Evolutionary conservation across 2,797 vertebrate species (phyloP).

Genomic region (Vultur gryphus): DNA sequence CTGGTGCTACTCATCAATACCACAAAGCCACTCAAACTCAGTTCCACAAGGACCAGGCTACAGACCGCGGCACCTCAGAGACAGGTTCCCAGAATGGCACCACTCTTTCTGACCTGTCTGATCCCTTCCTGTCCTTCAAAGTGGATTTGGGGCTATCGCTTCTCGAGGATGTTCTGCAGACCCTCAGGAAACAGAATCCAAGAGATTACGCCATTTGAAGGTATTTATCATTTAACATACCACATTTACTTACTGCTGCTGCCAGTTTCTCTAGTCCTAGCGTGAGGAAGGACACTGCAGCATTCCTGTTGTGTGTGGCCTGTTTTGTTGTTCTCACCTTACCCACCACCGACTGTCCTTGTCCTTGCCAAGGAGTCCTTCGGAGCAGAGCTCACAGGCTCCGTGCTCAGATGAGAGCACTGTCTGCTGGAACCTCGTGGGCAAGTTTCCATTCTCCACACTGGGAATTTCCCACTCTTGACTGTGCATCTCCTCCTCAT

Average conservation of each 20-base stretch:
- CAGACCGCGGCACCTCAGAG: constrained; percentile 65
- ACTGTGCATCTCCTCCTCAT: neutral
- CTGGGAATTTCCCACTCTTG: neutral
- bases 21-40: constrained; percentile 50
- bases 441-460: neutral
- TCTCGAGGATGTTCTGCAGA: constrained; percentile 89
- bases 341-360: neutral
- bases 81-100: constrained; percentile 48
- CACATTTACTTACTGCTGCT: neutral
- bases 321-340: neutral
- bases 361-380: neutral
- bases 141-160: constrained; percentile 93
- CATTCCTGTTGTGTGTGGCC: neutral
- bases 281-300: neutral
- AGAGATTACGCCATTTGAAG: constrained; percentile 65
- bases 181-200: constrained; percentile 84
- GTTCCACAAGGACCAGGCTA: constrained; percentile 49
- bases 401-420: neutral
- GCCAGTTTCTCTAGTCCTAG: neutral
- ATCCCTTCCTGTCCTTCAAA: constrained; percentile 83
- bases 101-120: constrained; percentile 47
- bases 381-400: neutral
- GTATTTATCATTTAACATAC: neutral
- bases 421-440: neutral
- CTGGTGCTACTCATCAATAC: constrained; percentile 69